Base-by-base conservation (phyloP, 2,113 vertebrate genomes). In the Anoura caudifer region DNA sequence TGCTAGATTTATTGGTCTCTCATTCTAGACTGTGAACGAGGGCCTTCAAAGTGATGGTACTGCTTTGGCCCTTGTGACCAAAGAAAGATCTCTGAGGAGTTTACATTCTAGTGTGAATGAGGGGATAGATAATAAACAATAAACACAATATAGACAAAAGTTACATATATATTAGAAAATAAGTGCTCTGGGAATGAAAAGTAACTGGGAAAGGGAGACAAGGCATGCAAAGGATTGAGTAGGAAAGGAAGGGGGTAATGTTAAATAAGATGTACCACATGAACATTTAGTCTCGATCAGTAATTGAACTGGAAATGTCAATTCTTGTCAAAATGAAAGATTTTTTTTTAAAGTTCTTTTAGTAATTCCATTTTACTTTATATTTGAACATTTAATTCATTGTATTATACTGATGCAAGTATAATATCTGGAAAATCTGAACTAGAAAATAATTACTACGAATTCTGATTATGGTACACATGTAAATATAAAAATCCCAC, bases 301-400 rank as follows among this genome's bases (percentile, higher is more conserved):
- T 50, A 56, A 88, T 20, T 81, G 4, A 0, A 3, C 63, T 61
- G 14, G 81, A 91, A 69, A 61, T 0, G 3, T 36, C 7, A 79
- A 63, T 61, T 61, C 15, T 73, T 43, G 82, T 52, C 80, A 94
- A 96, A 90, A 67, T 31, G 54, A 47, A 31, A 87, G 33, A 52
- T 22, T 52, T 52, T 31, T 86, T 86, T 43, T 16, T 36, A 41
- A 93, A 65, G 4, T 84, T 0, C 9, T 83, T 59, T 82, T 41
- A 82, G 41, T 63, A 13, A 6, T 33, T 4, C 0, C 22, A 63
- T 63, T 75, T 87, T 70, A 87, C 14, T 63, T 33, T n/a, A 2
- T 7, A 33, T 89, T 76, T 70, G 9, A 59, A 77, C 90, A 84
- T 79, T 87, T 63, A 79, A 94, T 28, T 20, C 3, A 76, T 47